Evolutionary conservation across 2,113 vertebrate genomes (phyloP), one percentile per base, ranked within the genome.

Genomic region (Archocentrus centrarchus): DNA sequence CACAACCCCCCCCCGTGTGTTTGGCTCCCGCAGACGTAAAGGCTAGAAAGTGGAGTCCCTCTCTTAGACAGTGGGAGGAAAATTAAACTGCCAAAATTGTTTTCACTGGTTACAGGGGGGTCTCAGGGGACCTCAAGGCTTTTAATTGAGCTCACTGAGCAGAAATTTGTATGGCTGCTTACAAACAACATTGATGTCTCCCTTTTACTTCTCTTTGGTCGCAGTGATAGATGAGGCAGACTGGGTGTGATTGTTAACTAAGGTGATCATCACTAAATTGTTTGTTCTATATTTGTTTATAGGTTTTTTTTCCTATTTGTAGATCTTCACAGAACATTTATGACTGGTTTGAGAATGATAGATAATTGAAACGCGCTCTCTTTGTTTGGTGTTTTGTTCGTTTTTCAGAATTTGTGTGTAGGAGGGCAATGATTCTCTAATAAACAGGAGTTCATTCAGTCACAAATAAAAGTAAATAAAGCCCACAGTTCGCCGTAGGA

Each of bases 11-110:
- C 83, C 91, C 88, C 37, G 68, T 59, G 82, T 90, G 63, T 87
- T 79, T 89, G 86, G 92, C 92, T 94, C 92, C 92, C 88, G 83
- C 85, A 91, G 93, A 93, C 80, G 90, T 81, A 63, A 44, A 62
- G 79, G 70, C 75, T 39, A 59, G 62, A 88, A 89, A 93, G 92
- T 83, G 86, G 86, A 94, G 94, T 93, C 91, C 91, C 89, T 91
- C 92, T 94, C 90, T 91, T 88, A 94, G 94, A 95, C 95, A 96
- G 95, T 96, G 94, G 95, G 93, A 95, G 94, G 95, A 95, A 95
- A 96, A 96, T 96, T 95, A 96, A 96, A 96, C 95, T 96, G 94
- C 91, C 94, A 95, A 95, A 96, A 96, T 95, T 96, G 95, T 96
- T 96, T 96, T 96, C 94, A 95, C 95, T 96, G 96, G 96, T 95